Conservation (phyloP, 53 echinoderm and acorn worm species). For the Holothuria scabra region DNA sequence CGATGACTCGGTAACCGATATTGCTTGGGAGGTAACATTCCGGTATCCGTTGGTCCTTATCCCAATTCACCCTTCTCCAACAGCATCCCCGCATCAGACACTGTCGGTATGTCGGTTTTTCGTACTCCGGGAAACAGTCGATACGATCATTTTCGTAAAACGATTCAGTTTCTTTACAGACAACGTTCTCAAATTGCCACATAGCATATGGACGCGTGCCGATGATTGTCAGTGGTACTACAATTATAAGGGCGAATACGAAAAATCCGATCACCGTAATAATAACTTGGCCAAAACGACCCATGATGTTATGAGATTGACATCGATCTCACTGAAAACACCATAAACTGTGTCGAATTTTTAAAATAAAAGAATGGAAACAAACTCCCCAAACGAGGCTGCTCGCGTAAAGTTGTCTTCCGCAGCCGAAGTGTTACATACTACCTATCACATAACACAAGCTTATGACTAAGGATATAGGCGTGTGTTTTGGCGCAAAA, state of each 20-base stretch:
- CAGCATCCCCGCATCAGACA: slow-evolving; percentile 88
- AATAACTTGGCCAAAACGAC: slow-evolving; percentile 62
- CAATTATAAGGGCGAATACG: slow-evolving; percentile 60
- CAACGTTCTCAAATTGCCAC: slow-evolving; percentile 76
- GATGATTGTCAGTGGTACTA: slow-evolving; percentile 73
- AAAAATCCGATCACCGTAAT: slow-evolving; percentile 60
- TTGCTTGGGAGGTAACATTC: slow-evolving; percentile 79
- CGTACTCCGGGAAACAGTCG: slow-evolving; percentile 87
- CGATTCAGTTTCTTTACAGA: slow-evolving; percentile 65
- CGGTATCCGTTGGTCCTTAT: slow-evolving; percentile 65
- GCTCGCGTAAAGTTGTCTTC: background rate
- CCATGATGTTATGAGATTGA: slow-evolving; percentile 32
- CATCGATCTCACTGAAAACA: background rate
- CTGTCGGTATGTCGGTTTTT: slow-evolving; percentile 72
- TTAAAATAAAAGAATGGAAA: background rate
- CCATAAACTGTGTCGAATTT: background rate
- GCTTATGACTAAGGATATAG: background rate
- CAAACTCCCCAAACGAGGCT: background rate
- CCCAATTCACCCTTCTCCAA: slow-evolving; percentile 70
- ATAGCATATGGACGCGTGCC: slow-evolving; percentile 76
- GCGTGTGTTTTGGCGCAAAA: slow-evolving; percentile 32
- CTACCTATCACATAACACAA: background rate
- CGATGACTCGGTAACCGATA: slow-evolving; percentile 77
- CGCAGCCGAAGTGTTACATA: background rate
- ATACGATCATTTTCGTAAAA: slow-evolving; percentile 75